These are phyloP conservation scores for Pituophis catenifer DNA, from an alignment of 2,113 vertebrate species.

Conservation along the genomic window DNA sequence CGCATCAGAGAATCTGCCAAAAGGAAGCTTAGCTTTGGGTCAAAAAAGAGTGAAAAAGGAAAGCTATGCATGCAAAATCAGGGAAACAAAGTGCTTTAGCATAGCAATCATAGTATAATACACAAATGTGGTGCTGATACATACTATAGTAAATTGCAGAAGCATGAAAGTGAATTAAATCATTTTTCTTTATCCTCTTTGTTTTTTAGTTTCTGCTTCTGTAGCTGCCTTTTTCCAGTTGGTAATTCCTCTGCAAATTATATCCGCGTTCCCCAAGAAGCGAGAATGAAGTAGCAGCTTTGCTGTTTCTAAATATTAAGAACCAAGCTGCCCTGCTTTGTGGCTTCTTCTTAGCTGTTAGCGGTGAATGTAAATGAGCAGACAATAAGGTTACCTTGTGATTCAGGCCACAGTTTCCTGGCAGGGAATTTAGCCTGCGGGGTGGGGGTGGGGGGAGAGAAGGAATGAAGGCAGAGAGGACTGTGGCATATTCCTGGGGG, in stretches of 20 bases:
- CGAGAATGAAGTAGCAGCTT: background rate
- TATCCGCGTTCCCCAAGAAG: background rate
- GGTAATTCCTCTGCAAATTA: background rate
- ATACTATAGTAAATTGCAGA: background rate
- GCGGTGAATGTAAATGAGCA: background rate
- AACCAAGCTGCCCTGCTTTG: background rate
- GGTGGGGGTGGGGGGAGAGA: no score
- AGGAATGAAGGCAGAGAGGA: background rate
- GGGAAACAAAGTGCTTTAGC: background rate
- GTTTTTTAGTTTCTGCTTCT: background rate
- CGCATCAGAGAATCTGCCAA: slow-evolving; percentile 1
- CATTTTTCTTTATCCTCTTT: background rate
- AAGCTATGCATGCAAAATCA: slow-evolving; percentile 1
- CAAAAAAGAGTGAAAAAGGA: background rate
- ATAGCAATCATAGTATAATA: background rate
- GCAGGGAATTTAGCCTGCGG: background rate
- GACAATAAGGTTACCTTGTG: background rate
- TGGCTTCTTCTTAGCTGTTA: background rate
- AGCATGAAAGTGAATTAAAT: slow-evolving; percentile 4
- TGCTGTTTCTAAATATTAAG: slow-evolving; percentile 3
- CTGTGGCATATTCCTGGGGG: background rate
- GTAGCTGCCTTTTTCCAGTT: background rate
- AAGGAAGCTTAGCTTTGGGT: slow-evolving; percentile 6
- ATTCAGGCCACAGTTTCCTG: background rate
- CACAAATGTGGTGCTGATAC: background rate